Evolutionary conservation across 2,797 vertebrate species (phyloP).

Genomic region (Micropoecilia bifurca): DNA sequence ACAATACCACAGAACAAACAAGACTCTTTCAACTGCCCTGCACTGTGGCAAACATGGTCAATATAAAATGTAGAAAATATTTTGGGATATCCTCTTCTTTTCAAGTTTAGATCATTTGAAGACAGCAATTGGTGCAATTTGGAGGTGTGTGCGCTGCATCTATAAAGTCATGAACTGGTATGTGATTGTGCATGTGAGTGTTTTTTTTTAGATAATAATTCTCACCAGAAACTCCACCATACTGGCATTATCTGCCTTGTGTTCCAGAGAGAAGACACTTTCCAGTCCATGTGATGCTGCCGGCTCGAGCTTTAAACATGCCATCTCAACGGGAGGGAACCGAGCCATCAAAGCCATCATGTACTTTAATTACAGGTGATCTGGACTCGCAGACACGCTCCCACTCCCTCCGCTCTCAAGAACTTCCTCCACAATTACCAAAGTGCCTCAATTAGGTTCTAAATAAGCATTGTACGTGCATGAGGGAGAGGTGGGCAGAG

Average conservation of each 20-base stretch:
- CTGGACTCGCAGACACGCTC: conserved; percentile 66
- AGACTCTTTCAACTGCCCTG: background rate
- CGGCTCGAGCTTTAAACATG: conserved; percentile 62
- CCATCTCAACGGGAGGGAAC: conserved; percentile 77
- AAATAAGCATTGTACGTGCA: conserved; percentile 76
- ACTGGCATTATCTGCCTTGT: conserved; percentile 8
- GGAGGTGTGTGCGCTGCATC: background rate
- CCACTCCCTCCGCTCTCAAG: conserved; percentile 74
- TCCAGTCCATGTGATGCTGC: conserved; percentile 54
- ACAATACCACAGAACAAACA: background rate
- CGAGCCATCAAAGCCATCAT: conserved; percentile 83
- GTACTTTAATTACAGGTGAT: conserved; percentile 88
- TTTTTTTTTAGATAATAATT: background rate
- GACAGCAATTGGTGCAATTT: background rate
- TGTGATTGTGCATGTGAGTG: conserved; percentile 17
- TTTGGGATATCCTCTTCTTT: background rate
- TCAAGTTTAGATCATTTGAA: background rate
- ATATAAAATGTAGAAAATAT: background rate
- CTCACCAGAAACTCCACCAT: conserved; percentile 12
- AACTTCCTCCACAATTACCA: conserved; percentile 83
- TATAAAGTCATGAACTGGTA: conserved; percentile 30
- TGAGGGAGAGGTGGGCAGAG: conserved; percentile 61
- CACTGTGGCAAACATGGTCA: background rate
- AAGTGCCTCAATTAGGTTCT: conserved; percentile 83
- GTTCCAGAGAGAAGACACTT: conserved; percentile 46